Evolutionary conservation across 2,113 vertebrate genomes (phyloP), one percentile per base, ranked within the genome.

Genomic region (Serilophus lunatus): DNA sequence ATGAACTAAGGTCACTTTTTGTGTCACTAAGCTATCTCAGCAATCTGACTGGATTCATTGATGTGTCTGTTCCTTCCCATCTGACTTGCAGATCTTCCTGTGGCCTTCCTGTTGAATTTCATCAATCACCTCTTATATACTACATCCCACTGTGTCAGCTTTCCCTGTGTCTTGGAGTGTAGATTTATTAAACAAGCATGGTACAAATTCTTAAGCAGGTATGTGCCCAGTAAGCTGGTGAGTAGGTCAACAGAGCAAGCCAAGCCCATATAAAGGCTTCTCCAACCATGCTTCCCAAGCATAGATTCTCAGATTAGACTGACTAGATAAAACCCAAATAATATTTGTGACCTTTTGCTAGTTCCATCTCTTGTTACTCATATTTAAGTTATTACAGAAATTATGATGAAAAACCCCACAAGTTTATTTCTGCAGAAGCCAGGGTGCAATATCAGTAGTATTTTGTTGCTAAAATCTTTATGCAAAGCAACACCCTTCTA

Each of bases 361-460:
- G 19, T 68, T 93, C 80, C 10, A 33, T 57, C 45, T 70, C 63
- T 69, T 69, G 28, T 28, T 61, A 25, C 45, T 88, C 14, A 22
- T 9, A 25, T 90, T 57, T 53, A 70, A 91, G 23, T 68, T 20
- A 51, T 75, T 75, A 40, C 25, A 50, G 56, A 66, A 75, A 28
- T 76, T 24, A 50, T 13, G n/a, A 74, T 69, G 33, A 66, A 61
- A 94, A 61, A 5, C 2, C 5, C 10, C 35, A 23, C 29, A 45
- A 47, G 35, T 78, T 90, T 90, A 80, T 88, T 95, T 93, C 64
- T 91, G 59, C 42, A 81, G 68, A 65, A 95, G n/a, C 18, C 54
- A 66, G 54, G 13, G 23, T 83, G 9, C 36, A 77, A 20, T n/a
- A 78, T 35, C n/a, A 45, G 16, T 70, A 42, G 29, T 50, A 13